phyloP scores from a whole-genome alignment of 2,113 vertebrate species.

The Gnathonemus longibarbis region DNA sequence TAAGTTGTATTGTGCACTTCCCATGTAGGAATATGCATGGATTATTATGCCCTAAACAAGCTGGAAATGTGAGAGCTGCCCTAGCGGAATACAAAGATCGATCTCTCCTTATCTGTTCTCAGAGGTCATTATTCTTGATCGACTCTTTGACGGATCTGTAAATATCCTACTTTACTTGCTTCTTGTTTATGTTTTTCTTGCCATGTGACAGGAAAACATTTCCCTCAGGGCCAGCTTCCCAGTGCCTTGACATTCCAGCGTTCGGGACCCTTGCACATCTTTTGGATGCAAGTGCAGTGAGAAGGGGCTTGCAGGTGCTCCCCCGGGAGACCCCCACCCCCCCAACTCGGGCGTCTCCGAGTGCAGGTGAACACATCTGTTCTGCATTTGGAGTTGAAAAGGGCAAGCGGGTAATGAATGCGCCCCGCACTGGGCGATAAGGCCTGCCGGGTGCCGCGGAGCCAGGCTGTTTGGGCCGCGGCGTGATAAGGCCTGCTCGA shows the following conservation, averaged over 20 bases:
- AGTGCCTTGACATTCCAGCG: neutral
- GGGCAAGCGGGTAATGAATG: constrained; percentile 15
- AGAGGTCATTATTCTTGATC: constrained; percentile 20
- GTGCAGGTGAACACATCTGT: constrained; percentile 19
- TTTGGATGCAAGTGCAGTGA: neutral
- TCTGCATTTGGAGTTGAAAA: constrained; percentile 12
- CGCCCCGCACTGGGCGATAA: neutral
- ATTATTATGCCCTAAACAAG: neutral
- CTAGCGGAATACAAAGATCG: constrained; percentile 35
- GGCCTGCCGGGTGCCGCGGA: neutral
- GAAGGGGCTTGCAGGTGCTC: neutral
- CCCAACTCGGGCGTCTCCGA: neutral
- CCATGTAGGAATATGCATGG: constrained; percentile 23
- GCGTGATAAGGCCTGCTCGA: neutral
- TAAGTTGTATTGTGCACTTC: constrained; percentile 42
- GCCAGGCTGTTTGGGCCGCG: neutral
- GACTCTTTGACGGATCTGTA: constrained; percentile 32
- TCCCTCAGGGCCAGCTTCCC: neutral
- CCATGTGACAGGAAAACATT: neutral
- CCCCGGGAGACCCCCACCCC: neutral
- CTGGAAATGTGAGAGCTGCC: neutral
- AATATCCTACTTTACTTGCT: constrained; percentile 25
- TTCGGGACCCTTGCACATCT: neutral
- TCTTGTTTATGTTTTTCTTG: neutral
- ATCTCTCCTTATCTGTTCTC: neutral